These are phyloP conservation scores for Phoenoteleia sp. DNA, from an alignment of 2,888 invertebrate genomes.

Conservation along the genomic window DNA sequence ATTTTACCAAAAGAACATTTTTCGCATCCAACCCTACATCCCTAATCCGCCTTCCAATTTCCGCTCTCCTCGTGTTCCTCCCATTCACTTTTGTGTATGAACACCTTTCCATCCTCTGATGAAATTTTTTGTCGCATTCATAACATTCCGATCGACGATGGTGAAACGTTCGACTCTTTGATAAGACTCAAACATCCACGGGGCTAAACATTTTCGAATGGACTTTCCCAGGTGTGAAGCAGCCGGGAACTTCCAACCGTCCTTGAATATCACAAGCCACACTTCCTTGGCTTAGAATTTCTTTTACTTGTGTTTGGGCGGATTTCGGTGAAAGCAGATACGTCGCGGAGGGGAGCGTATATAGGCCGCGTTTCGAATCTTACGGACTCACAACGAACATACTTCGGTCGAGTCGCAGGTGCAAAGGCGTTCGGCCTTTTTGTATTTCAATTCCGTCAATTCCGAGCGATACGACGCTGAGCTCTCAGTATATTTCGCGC, in stretches of 20 bases:
- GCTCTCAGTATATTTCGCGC: conserved; percentile 49
- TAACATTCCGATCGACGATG: conserved; percentile 36
- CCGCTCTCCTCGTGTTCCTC: background rate
- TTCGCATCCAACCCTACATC: background rate
- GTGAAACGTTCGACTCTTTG: conserved; percentile 32
- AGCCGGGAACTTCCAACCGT: conserved; percentile 46
- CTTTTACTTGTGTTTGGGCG: conserved; percentile 69
- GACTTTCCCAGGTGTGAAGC: conserved; percentile 50
- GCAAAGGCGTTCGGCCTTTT: conserved; percentile 71
- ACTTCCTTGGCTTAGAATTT: conserved; percentile 59
- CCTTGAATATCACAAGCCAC: conserved; percentile 60
- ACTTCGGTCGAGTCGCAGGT: conserved; percentile 80
- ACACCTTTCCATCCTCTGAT: conserved; percentile 18
- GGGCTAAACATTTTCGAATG: conserved; percentile 37
- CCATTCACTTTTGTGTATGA: conserved; percentile 38
- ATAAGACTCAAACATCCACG: conserved; percentile 17
- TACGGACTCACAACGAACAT: conserved; percentile 84
- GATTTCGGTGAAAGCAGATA: conserved; percentile 84
- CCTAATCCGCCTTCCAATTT: conserved; percentile 37
- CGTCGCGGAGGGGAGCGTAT: conserved; percentile 84
- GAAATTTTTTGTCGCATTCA: conserved; percentile 46
- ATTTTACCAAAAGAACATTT: background rate
- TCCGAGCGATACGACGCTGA: conserved; percentile 33
- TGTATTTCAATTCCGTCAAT: conserved; percentile 26
- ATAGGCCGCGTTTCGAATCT: conserved; percentile 84